These are phyloP conservation scores for Calliphora vicina DNA, from an alignment of 1,140 invertebrate genomes.

Conservation along the genomic window DNA sequence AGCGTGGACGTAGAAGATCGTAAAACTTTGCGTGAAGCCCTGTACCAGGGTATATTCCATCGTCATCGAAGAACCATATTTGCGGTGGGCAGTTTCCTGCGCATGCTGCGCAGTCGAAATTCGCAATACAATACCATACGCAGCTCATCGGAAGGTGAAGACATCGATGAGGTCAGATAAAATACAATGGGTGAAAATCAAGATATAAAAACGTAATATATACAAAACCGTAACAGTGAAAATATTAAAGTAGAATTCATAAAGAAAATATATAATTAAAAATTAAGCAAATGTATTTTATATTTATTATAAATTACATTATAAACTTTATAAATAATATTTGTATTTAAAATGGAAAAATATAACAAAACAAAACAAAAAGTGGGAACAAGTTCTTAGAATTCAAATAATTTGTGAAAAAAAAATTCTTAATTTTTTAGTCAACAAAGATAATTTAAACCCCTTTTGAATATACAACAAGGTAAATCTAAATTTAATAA, in stretches of 20 bases:
- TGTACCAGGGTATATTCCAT: constrained; percentile 83
- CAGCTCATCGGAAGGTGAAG: constrained; percentile 62
- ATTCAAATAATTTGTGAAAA: not conserved
- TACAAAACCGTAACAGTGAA: not conserved
- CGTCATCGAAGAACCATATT: constrained; percentile 80
- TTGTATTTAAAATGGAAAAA: not conserved
- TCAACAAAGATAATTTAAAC: too few relatives aligned
- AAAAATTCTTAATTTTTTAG: too few relatives aligned
- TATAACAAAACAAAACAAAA: not conserved
- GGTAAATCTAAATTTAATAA: not conserved
- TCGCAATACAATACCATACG: constrained; percentile 82
- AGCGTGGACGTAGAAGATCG: constrained; percentile 62
- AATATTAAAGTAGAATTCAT: constrained; percentile 5
- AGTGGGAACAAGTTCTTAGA: constrained; percentile 21
- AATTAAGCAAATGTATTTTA: not conserved
- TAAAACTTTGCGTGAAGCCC: constrained; percentile 71
- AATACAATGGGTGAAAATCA: constrained; percentile 36
- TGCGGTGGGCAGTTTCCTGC: constrained; percentile 79
- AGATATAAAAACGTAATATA: constrained; percentile 9
- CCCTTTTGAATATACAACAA: too few relatives aligned
- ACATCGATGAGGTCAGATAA: constrained; percentile 62
- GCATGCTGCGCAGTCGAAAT: constrained; percentile 81
- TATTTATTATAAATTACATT: not conserved
- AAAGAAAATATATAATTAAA: not conserved
- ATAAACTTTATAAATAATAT: not conserved